Evolutionary conservation across 2,797 vertebrate species (phyloP), one percentile per base, ranked within the genome.

Genomic region (Mallotus villosus): DNA sequence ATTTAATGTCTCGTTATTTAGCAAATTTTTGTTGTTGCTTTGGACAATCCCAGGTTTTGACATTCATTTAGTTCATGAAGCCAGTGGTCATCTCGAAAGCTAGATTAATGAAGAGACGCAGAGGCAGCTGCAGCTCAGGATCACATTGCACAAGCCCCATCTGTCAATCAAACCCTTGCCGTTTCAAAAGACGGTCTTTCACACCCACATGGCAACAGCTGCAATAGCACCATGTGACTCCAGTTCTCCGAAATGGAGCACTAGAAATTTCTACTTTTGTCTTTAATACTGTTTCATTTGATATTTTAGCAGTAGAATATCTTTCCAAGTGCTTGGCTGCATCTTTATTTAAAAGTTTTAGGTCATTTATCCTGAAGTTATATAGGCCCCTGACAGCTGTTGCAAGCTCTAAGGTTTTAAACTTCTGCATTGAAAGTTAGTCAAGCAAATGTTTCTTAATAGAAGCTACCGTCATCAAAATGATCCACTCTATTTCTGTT

Each of bases 121-220:
- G 67, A 67, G 70, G 41, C 79, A 74, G 68, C 60, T 41, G 34
- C 17, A 68, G 74, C 78, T 60, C 70, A 74, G 55, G 60, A 67
- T 77, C 72, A 72, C 76, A 29, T 55, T 71, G 73, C 90, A 90
- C 78, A 83, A 89, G 86, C 78, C 82, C 75, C 76, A 66, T 61
- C 84, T 90, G 90, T 91, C 89, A 88, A 75, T 91, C 91, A 90
- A 74, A 72, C 55, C 14, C 51, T 59, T 69, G 68, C 79, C 74
- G 75, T 85, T 77, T 81, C 60, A 66, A 67, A 75, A 85, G 80
- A 68, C 41, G 76, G 64, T 75, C 63, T 68, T 19, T 60, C 74
- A 75, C 81, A 76, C 62, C 49, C 78, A 72, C 74, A 59, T 62
- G 71, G 46, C 74, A 76, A 74, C 37, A 46, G 61, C 72, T 78